These are phyloP conservation scores for Schizotus pectinicornis DNA, from an alignment of 2,888 invertebrate genomes.

Conservation along the genomic window DNA sequence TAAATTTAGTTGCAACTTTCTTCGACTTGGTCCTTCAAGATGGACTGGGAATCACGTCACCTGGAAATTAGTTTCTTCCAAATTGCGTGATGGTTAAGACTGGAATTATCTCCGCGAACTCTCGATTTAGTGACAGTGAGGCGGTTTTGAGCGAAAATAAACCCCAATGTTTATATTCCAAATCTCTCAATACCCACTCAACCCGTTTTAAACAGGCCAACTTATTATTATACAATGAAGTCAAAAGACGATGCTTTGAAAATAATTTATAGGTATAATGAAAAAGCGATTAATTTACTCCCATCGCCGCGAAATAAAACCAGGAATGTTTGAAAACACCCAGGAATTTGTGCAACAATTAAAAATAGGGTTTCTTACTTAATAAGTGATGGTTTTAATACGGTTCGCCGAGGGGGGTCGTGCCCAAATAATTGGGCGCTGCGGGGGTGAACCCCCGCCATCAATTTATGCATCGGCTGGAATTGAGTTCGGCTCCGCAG, in stretches of 20 bases:
- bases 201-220: constrained; percentile 11
- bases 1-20: too few relatives aligned
- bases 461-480: background rate
- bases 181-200: constrained; percentile 21
- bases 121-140: constrained; percentile 9
- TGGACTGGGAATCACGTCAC: too few relatives aligned
- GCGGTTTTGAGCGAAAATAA: constrained; percentile 21
- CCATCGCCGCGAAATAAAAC: too few relatives aligned
- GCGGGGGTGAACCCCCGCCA: constrained; percentile 5
- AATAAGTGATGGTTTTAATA: background rate
- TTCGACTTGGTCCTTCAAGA: too few relatives aligned
- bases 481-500: background rate
- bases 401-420: background rate
- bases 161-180: constrained; percentile 18
- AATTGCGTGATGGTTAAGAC: constrained; percentile 1
- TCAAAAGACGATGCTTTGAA: background rate
- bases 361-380: background rate
- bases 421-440: background rate
- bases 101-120: background rate
- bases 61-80: background rate
- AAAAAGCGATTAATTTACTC: background rate
- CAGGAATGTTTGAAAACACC: background rate
- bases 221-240: constrained; percentile 11
- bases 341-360: background rate
- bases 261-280: background rate